Base-by-base conservation (phyloP, 2,888 invertebrate genomes). In the Troides aeacus region DNA sequence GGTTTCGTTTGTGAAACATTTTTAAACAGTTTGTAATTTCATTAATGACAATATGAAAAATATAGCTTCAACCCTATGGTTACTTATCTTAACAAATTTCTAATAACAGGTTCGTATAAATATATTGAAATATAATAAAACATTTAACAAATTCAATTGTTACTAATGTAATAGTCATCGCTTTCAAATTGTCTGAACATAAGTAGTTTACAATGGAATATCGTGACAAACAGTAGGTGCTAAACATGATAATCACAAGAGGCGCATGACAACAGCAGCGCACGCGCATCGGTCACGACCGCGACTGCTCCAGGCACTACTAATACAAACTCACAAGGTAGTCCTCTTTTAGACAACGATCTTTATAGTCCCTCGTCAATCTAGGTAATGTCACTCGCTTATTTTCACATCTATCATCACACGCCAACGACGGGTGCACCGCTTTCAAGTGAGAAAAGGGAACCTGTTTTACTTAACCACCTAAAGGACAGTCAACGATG, bases 211-310 rank as follows among this genome's bases (percentile, higher is more conserved):
- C 69, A 69, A 72, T 72, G 57, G 53, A 59, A 60, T 71, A 70
- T 70, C 72, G 69, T 76, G 74, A 77, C 74, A 71, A 70, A 71
- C 71, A 72, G 73, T 81, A 79, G 84, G 82, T 84, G 84, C 82
- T 81, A 85, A 85, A 87, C 87, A 85, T 84, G 84, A 87, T 87
- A 88, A 89, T 90, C 84, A 85, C 84, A 86, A 88, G 89, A 88
- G 87, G 89, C 86, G 85, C 89, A 89, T 90, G 88, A 88, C 85
- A 87, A 81, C 82, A 81, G 78, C 79, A 77, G 81, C 83, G 87
- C 90, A 88, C 88, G 89, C 90, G 89, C 87, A 74, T 73, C 80
- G 77, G 86, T 89, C 90, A 92, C 91, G 91, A 90, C 78, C 80
- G 77, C 71, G 63, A 66, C 65, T 76, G 81, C 85, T 82, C 75